Percentiles rank a stretch among this genome's conserved stretches.
Evolutionary conservation across 2,888 invertebrate species (phyloP).

Genomic region (Acanthosepion pharaonis): DNA sequence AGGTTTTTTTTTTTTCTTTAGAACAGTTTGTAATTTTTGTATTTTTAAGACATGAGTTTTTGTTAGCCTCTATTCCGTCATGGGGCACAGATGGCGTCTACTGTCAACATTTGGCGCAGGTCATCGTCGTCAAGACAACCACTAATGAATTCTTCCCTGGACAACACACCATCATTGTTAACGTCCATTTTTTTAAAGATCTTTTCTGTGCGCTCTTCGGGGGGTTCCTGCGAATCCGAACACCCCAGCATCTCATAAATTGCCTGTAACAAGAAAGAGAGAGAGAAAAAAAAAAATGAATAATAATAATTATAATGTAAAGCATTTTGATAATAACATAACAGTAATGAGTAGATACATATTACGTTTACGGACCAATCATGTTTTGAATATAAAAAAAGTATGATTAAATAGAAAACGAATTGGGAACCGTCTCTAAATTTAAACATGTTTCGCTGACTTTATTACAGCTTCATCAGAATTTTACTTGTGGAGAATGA

Average conservation of each 20-base stretch:
- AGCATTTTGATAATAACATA: not conserved
- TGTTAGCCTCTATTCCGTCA: slow-evolving; percentile 37
- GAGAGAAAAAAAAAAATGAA: not conserved
- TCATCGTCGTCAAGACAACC: slow-evolving; percentile 91
- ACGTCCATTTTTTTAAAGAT: slow-evolving; percentile 99
- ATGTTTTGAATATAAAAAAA: too few species aligned
- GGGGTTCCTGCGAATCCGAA: slow-evolving; percentile 82
- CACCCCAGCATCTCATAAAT: slow-evolving; percentile 99
- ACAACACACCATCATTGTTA: slow-evolving; percentile 98
- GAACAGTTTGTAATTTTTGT: not conserved
- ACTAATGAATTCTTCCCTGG: slow-evolving; percentile 97
- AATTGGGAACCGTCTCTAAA: too few species aligned
- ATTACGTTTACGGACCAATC: too few species aligned
- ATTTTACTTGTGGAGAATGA: too few species aligned
- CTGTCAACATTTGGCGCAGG: slow-evolving; percentile 73
- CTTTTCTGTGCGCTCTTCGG: slow-evolving; percentile 97
- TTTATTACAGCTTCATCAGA: too few species aligned
- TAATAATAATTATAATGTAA: too few species aligned
- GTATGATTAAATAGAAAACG: too few species aligned
- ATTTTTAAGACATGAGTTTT: not conserved
- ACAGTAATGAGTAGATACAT: too few species aligned
- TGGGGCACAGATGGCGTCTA: slow-evolving; percentile 61
- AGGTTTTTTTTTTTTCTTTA: not conserved
- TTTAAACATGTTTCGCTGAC: too few species aligned
- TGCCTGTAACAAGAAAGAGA: slow-evolving; percentile 81